Percentiles rank a stretch among this genome's conserved stretches.
Evolutionary conservation across 2,888 invertebrate genomes (phyloP).

Genomic region (Drosophila nr. medialis): DNA sequence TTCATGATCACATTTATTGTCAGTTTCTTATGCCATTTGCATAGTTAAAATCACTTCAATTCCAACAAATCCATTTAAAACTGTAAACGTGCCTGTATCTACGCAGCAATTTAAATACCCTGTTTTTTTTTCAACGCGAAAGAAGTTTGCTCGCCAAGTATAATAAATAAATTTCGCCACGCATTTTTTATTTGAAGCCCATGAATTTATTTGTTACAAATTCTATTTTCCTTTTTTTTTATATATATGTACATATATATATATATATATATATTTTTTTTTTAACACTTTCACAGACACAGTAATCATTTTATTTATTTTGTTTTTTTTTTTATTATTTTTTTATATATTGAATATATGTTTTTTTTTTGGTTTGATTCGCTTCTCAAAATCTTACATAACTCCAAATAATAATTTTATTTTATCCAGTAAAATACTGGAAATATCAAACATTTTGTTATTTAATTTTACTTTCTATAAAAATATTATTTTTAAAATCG

Average conservation of each 20-base stretch:
- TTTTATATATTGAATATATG: neutral
- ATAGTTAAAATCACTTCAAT: conserved; percentile 55
- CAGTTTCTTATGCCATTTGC: conserved; percentile 49
- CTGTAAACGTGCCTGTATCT: neutral
- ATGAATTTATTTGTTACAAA: no score
- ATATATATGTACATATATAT: no score
- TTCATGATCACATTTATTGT: conserved; percentile 50
- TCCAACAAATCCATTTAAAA: neutral
- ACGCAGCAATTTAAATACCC: conserved; percentile 7
- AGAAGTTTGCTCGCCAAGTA: neutral
- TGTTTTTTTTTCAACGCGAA: neutral
- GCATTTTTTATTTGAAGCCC: no score
- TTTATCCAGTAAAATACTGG: no score
- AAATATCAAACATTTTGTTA: no score
- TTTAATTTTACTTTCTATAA: no score
- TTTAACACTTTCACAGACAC: neutral
- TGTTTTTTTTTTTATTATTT: neutral
- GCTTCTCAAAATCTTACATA: no score
- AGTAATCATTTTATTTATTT: neutral
- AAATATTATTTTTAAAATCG: no score
- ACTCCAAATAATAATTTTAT: no score
- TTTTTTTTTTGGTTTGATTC: no score
- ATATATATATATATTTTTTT: no score
- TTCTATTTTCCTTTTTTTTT: no score
- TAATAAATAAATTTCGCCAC: neutral